Evolutionary conservation across 1,140 invertebrate genomes (phyloP).

Genomic region (Anoplophora glabripennis): DNA sequence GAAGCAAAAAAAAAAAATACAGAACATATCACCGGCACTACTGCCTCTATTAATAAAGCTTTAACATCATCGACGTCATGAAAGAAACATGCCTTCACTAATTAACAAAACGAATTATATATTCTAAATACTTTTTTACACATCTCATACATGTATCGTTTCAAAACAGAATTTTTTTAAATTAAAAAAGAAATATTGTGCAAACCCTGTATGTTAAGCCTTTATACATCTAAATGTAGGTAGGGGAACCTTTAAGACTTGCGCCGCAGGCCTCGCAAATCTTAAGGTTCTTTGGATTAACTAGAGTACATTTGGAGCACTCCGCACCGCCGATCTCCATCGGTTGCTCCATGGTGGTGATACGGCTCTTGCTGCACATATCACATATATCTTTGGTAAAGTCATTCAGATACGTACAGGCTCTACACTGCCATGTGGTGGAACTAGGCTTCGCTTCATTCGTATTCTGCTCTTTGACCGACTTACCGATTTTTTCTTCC

Average conservation of each 20-base stretch:
- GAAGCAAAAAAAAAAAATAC: slow-evolving; percentile 10
- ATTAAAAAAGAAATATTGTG: neutral
- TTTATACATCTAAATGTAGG: slow-evolving; percentile 41
- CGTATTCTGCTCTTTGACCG: slow-evolving; percentile 8
- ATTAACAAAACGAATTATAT: neutral
- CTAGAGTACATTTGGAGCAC: slow-evolving; percentile 74
- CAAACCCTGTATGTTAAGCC: neutral
- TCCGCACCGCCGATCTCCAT: slow-evolving; percentile 71
- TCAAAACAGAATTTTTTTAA: neutral
- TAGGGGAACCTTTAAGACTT: slow-evolving; percentile 72
- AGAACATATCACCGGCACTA: no score
- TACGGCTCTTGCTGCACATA: slow-evolving; percentile 72
- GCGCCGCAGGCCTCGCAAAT: slow-evolving; percentile 67
- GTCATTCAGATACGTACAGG: slow-evolving; percentile 70
- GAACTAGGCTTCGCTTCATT: slow-evolving; percentile 11
- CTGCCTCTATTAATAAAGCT: neutral
- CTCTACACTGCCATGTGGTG: slow-evolving; percentile 62
- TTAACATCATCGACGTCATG: neutral
- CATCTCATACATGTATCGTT: neutral
- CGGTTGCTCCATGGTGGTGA: slow-evolving; percentile 63
- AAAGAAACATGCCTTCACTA: neutral
- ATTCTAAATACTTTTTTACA: neutral
- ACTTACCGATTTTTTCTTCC: slow-evolving; percentile 14
- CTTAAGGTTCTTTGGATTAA: slow-evolving; percentile 67
- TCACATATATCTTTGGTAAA: slow-evolving; percentile 62